Percentiles rank a stretch among this genome's conserved stretches.
Evolutionary conservation across 2,113 vertebrate species (phyloP).

Genomic region (Brevimyrus niger): DNA sequence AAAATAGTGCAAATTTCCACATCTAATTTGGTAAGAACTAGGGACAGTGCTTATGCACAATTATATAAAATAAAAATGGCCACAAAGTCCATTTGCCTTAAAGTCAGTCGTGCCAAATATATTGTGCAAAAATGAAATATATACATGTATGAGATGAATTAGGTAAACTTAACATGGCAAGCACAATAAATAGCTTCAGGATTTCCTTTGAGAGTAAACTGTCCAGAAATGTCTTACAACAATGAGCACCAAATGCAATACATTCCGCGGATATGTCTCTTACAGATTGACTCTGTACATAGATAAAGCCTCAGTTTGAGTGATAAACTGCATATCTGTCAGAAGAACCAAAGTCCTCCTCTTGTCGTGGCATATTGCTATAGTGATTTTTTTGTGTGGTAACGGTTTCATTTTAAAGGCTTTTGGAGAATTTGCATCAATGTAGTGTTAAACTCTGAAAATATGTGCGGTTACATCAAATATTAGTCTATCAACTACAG

Average conservation of each 20-base stretch:
- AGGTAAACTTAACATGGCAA: not conserved
- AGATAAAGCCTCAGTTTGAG: slow-evolving; percentile 7
- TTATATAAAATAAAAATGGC: not conserved
- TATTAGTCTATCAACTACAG: not conserved
- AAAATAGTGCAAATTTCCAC: not conserved
- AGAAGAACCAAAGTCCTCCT: not conserved
- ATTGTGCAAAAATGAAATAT: not conserved
- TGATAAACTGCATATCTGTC: slow-evolving; percentile 14
- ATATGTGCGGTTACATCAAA: not conserved
- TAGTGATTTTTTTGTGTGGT: not conserved
- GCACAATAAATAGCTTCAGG: not conserved
- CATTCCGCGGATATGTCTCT: slow-evolving; percentile 40
- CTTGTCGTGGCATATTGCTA: slow-evolving; percentile 27
- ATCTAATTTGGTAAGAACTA: not conserved
- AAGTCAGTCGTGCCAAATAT: not conserved
- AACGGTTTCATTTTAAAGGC: not conserved
- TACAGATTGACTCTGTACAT: not conserved
- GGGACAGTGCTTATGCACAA: not conserved
- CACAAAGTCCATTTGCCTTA: not conserved
- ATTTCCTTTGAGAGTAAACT: slow-evolving; percentile 20
- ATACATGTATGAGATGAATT: not conserved
- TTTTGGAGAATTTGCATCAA: not conserved
- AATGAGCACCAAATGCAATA: slow-evolving; percentile 49
- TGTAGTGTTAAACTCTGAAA: not conserved
- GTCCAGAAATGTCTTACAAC: slow-evolving; percentile 33